Evolutionary conservation across 2,113 vertebrate genomes (phyloP), one percentile per base, ranked within the genome.

Genomic region (Capra hircus): DNA sequence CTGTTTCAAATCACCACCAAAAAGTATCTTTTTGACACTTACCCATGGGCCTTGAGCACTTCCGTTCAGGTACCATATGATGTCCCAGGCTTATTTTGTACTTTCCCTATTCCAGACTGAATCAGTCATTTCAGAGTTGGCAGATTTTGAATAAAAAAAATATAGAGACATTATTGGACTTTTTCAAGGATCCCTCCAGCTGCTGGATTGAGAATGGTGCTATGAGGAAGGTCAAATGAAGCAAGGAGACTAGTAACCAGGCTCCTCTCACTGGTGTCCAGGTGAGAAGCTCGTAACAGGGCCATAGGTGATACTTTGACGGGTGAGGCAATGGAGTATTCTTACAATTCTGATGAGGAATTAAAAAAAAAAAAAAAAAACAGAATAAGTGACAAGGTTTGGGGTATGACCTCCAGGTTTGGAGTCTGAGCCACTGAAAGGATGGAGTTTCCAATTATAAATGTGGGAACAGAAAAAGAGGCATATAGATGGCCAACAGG

Each of bases 181-280:
- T 95, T 81, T 64, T 4, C 48, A 91, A 85, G 40, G 43, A 86
- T 53, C 28, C 1, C 25, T 50, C 55, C 25, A 82, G 81, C 23
- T 53, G 23, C 81, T 33, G 43, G 45, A 40, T 1, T 27, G 23
- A 74, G 43, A 48, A 16, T 19, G 15, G 15, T 2, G 6, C 11
- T 8, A 7, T 0, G 1, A 40, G 77, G 0, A 30, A 45, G 43
- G 43, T 3, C 1, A 1, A 2, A 74, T 14, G 67, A 82, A 88
- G n/a, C 23, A 50, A 60, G 28, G 1, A 78, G 40, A 16, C 11
- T 9, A 36, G 40, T 2, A 28, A 16, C 5, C 4, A 48, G 52
- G 19, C n/a, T 77, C 60, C 36, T 14, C 48, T 52, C 80, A 9
- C 11, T 43, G 82, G n/a, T 27, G 40, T 40, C 17, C 52, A 16